Evolutionary conservation across 2,113 vertebrate genomes (phyloP), one percentile per base, ranked within the genome.

Genomic region (Lichenostomus cassidix): DNA sequence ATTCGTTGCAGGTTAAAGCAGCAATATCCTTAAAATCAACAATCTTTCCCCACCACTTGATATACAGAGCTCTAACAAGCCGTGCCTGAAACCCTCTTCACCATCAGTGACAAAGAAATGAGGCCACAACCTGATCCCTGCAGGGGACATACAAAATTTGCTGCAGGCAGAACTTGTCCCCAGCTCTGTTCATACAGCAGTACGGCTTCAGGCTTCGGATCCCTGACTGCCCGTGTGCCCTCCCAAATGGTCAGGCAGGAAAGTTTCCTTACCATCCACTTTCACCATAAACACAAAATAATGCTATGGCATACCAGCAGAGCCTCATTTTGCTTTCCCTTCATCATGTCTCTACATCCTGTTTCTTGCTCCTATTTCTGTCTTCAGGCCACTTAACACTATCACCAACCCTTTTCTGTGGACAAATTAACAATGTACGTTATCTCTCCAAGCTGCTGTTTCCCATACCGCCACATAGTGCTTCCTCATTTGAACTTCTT

Each of bases 371-470:
- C 27, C 85, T 93, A 62, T 95, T 96, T 96, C 91, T 91, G 87
- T 84, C 31, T 64, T 81, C 41, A 78, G 58, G 25, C 65, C 92
- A 87, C 88, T 93, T 87, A 83, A 55, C 47, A 31, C 90, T 95
- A 93, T 91, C 46, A 0, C 69, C 90, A 94, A 73, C 53, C 33
- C 58, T 65, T 64, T 86, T 78, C 65, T 89, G 74, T 69, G 62
- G 65, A 60, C 83, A 96, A 95, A 87, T 94, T 92, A 89, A 92
- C 80, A 85, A 85, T 39, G 12, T 39, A 74, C 60, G 13, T 89
- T 95, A 95, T 96, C 93, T 78, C 93, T 79, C 65, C 47, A 76
- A 94, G 78, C 78, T 90, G 76, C 82, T 90, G 92, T 81, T 97
- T 96, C 94, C 91, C 80, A 73, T 84, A 84, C 27, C 12, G 3